Evolutionary conservation across 2,797 vertebrate species (phyloP).

Genomic region (Hydrophis major): DNA sequence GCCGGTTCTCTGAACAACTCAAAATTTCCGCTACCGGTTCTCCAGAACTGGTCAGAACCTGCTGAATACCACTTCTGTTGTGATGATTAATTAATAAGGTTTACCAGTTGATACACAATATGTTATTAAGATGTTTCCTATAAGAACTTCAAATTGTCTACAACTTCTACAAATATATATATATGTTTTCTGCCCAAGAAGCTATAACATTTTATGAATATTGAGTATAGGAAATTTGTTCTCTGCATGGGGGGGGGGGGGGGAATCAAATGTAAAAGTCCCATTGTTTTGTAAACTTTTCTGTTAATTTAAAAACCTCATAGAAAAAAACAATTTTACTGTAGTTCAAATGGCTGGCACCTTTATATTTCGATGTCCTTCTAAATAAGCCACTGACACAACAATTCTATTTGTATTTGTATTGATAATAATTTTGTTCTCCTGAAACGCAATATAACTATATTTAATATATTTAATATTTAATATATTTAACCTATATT

Average conservation of each 20-base stretch:
- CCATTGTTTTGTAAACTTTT: neutral
- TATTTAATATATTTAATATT: neutral
- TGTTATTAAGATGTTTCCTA: neutral
- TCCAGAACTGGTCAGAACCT: no score
- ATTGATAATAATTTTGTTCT: neutral
- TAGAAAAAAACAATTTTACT: neutral
- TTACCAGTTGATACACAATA: no score
- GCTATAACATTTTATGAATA: neutral
- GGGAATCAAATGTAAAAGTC: neutral
- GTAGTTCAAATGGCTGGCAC: neutral
- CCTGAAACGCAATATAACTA: neutral
- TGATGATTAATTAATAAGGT: no score
- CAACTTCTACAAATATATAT: neutral
- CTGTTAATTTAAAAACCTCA: neutral
- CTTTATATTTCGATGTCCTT: neutral
- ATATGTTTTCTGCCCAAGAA: neutral
- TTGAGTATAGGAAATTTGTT: neutral
- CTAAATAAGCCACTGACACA: neutral
- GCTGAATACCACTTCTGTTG: no score
- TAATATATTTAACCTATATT: neutral
- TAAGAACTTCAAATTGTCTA: neutral
- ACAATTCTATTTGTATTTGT: neutral
- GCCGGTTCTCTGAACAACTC: no score
- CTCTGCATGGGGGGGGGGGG: accelerated
- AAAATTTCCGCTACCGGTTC: no score